Conservation (phyloP, 1,140 invertebrate species). For the Drosophila malerkotliana region DNA sequence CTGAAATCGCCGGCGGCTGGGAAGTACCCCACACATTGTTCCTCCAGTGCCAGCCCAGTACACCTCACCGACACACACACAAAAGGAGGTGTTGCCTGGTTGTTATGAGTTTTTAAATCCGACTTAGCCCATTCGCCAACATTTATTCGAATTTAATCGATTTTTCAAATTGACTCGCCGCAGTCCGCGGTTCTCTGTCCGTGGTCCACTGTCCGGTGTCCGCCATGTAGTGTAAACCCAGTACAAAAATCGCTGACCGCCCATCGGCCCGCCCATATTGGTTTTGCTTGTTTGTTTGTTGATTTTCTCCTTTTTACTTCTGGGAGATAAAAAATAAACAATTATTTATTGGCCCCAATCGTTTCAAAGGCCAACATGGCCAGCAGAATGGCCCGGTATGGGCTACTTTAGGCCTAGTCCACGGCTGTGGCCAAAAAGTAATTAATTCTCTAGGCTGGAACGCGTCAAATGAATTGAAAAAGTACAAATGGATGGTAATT, state of each 20-base stretch:
- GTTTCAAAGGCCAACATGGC: slow-evolving; percentile 2
- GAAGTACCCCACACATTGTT: slow-evolving; percentile 72
- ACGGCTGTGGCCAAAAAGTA: slow-evolving; percentile 28
- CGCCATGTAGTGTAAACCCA: slow-evolving; percentile 52
- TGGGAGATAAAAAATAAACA: slow-evolving; percentile 44
- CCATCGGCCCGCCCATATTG: slow-evolving; percentile 68
- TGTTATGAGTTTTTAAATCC: slow-evolving; percentile 82
- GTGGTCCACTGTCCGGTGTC: slow-evolving; percentile 1
- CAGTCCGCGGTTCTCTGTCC: slow-evolving; percentile 7
- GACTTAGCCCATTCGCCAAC: slow-evolving; percentile 69
- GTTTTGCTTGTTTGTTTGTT: slow-evolving; percentile 54
- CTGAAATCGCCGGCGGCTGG: slow-evolving; percentile 59
- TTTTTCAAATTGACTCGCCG: slow-evolving; percentile 74
- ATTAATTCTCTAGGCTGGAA: slow-evolving; percentile 39
- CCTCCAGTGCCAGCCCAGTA: slow-evolving; percentile 31
- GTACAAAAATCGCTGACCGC: slow-evolving; percentile 70
- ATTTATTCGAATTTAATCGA: slow-evolving; percentile 83
- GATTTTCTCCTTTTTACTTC: slow-evolving; percentile 35
- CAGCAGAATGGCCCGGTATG: neutral
- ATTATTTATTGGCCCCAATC: slow-evolving; percentile 52
- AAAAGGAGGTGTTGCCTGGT: slow-evolving; percentile 77
- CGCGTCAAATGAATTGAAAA: slow-evolving; percentile 33
- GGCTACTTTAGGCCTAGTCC: slow-evolving; percentile 10
- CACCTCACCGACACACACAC: slow-evolving; percentile 51
- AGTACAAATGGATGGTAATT: slow-evolving; percentile 36